Base-by-base conservation (phyloP, 2,888 invertebrate genomes). In the Tachystola acroxantha region DNA sequence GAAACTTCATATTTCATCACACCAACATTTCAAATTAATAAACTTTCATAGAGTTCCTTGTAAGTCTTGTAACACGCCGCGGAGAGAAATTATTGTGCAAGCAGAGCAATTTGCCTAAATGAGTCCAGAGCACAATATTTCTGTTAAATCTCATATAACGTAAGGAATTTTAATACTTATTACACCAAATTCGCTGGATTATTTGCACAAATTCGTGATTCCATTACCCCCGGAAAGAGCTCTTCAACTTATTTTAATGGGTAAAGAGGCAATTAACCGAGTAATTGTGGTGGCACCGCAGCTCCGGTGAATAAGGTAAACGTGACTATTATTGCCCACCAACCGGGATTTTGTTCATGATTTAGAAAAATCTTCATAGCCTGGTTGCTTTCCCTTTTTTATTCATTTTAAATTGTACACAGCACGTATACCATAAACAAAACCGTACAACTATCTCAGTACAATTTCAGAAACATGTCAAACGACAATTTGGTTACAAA, bases 221-320 rank as follows among this genome's bases (percentile, higher is more conserved):
- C 27, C 12, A 42, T 42, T 36, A 43, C 34, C 24, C 26, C 13
- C n/a, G 10, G 24, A 5, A 40, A 40, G 32, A 39, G 46, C 44
- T 48, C 45, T 46, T 48, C 37, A 29, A 35, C 43, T 48, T 45
- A 51, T 45, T 57, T 53, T 52, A 50, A 49, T 44, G 11, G 39
- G 36, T 50, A 58, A 60, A 57, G 51, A 51, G 47, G 50, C 48
- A 52, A 61, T 62, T 60, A 54, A 36, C 43, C 40, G 40, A 43
- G 50, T 41, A 42, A 50, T 47, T 51, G 41, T 47, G 42, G 49
- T 46, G 37, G 42, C 45, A 40, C 10, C 32, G 38, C 32, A 32
- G 46, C 38, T 40, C 36, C 26, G 22, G 34, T 31, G 41, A 45
- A 39, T 48, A 37, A 36, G 34, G 24, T 20, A n/a, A n/a, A n/a